Percentiles rank a stretch among this genome's conserved stretches.
These are phyloP conservation scores for Hemicrepidius hirtus DNA, from an alignment of 2,888 invertebrate genomes.

Conservation along the genomic window DNA sequence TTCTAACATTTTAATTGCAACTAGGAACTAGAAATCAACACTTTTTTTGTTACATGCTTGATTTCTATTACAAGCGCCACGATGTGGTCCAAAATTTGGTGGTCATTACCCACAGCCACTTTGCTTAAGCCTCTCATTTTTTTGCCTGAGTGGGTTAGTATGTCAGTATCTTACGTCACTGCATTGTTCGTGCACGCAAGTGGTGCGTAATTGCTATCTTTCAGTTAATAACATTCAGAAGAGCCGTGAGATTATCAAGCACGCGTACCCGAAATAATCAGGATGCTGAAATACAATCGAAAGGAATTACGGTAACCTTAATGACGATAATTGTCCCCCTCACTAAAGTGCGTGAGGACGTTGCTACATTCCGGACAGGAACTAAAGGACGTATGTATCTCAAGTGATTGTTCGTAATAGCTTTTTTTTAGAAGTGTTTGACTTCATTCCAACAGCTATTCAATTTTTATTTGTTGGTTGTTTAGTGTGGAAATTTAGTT, in stretches of 20 bases:
- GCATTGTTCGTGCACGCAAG: slow-evolving; percentile 49
- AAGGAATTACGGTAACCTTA: slow-evolving; percentile 49
- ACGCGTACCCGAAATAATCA: slow-evolving; percentile 29
- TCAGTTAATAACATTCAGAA: slow-evolving; percentile 36
- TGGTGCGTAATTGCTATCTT: slow-evolving; percentile 45
- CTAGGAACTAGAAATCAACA: slow-evolving; percentile 43
- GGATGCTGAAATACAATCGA: slow-evolving; percentile 37
- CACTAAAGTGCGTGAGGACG: slow-evolving; percentile 27
- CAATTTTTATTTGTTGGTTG: too few species aligned
- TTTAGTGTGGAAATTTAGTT: too few species aligned
- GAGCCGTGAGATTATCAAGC: slow-evolving; percentile 36
- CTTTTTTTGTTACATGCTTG: slow-evolving; percentile 39
- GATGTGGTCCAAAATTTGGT: slow-evolving; percentile 46
- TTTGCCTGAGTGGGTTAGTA: slow-evolving; percentile 52
- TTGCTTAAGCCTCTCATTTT: slow-evolving; percentile 50
- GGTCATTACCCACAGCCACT: slow-evolving; percentile 54
- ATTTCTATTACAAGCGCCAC: slow-evolving; percentile 47
- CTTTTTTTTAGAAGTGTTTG: too few species aligned
- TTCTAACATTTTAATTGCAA: slow-evolving; percentile 21
- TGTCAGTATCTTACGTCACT: slow-evolving; percentile 52
- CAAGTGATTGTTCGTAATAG: too few species aligned
- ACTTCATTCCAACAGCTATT: too few species aligned
- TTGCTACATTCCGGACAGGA: slow-evolving; percentile 36
- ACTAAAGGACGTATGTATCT: not conserved
- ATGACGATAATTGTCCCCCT: slow-evolving; percentile 39